phyloP scores from a whole-genome alignment of 2,113 vertebrate species.

The Pantherophis guttatus region DNA sequence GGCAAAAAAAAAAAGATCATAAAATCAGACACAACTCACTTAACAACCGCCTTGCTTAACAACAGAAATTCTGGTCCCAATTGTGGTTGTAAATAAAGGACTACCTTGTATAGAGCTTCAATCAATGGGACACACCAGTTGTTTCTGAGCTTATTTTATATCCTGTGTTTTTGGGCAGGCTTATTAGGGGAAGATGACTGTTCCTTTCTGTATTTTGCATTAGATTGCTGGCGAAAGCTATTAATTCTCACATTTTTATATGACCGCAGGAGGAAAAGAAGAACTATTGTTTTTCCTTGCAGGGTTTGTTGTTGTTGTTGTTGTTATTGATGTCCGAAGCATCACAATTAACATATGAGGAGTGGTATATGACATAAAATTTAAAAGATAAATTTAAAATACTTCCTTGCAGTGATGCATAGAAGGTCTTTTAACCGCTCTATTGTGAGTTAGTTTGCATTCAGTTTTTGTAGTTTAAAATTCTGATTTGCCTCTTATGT shows the following conservation, averaged over 20 bases:
- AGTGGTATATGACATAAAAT: too few species aligned
- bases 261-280: background rate
- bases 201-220: background rate
- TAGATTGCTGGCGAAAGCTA: background rate
- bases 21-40: too few species aligned
- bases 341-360: too few species aligned
- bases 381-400: too few species aligned
- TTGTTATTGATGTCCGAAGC: too few species aligned
- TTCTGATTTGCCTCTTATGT: background rate
- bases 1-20: background rate
- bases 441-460: background rate
- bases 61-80: background rate
- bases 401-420: background rate
- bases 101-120: background rate
- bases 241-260: background rate
- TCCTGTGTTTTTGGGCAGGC: background rate
- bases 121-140: background rate
- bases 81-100: background rate
- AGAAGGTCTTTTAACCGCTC: background rate
- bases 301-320: background rate
- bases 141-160: background rate
- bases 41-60: background rate
- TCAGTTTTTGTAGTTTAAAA: background rate
- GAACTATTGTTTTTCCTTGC: background rate
- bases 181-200: background rate